Conservation (phyloP, 30 jellyfish, hydroid and myxozoan genomes). For the Aurelia aurita region DNA sequence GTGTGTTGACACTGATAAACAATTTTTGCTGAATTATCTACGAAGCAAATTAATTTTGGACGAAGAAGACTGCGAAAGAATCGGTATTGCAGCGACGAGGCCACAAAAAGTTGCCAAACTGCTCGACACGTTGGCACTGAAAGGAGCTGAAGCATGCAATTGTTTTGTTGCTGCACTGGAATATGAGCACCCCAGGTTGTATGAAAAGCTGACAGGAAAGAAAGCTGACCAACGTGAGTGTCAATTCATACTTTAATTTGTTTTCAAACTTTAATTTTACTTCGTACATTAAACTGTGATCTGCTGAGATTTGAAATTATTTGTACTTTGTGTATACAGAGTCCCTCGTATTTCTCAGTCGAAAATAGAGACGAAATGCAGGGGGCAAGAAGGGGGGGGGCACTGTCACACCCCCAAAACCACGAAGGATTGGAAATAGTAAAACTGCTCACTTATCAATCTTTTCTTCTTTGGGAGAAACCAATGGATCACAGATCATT, state of each 20-base stretch:
- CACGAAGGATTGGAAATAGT: no score
- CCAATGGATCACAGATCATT: no score
- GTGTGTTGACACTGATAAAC: constrained; percentile 82
- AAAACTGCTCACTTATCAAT: no score
- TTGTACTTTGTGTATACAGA: no score
- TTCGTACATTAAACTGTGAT: no score
- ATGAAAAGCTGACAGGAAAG: constrained; percentile 87
- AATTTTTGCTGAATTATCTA: constrained; percentile 76
- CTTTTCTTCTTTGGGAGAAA: no score
- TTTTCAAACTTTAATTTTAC: neutral
- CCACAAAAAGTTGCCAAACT: constrained; percentile 86
- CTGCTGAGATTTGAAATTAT: no score
- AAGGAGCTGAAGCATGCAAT: constrained; percentile 76
- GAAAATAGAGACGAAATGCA: no score
- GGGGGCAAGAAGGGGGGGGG: no score
- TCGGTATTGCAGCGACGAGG: constrained; percentile 70
- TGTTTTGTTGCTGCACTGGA: constrained; percentile 93
- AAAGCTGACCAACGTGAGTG: constrained; percentile 70
- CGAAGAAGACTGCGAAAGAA: constrained; percentile 95
- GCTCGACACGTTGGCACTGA: constrained; percentile 78
- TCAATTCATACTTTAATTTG: neutral
- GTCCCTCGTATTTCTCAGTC: no score
- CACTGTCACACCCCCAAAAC: no score
- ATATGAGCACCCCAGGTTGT: constrained; percentile 85
- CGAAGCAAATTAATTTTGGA: constrained; percentile 87